These are phyloP conservation scores for Tyrannus savana DNA, from an alignment of 2,113 vertebrate species.

Conservation along the genomic window DNA sequence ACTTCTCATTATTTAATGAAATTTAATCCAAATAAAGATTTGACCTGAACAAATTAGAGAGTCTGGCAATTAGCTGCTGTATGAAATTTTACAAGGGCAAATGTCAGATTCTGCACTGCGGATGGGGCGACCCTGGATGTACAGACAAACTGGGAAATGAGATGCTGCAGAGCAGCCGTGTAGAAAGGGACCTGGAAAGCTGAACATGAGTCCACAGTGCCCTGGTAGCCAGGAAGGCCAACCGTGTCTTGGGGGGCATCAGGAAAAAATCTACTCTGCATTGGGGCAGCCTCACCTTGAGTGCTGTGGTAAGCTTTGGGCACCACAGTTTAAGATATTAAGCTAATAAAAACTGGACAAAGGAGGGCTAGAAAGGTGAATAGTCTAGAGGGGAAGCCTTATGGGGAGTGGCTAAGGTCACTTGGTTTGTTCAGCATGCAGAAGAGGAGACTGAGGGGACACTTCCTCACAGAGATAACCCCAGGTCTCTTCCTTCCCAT, in stretches of 20 bases:
- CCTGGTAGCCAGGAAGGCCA: not conserved
- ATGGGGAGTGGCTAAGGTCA: not conserved
- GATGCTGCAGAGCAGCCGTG: not conserved
- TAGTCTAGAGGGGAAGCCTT: not conserved
- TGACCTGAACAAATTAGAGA: not conserved
- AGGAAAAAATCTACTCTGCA: fast-evolving
- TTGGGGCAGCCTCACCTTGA: fast-evolving
- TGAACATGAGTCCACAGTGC: not conserved
- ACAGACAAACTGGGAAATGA: not conserved
- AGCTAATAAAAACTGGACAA: not conserved
- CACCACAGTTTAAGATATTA: not conserved
- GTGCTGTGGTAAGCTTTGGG: not conserved
- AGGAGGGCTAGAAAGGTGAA: not conserved
- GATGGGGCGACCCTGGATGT: not conserved
- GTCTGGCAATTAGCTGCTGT: too few relatives aligned
- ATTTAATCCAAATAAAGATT: not conserved
- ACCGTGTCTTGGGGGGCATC: fast-evolving
- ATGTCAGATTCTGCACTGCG: not conserved
- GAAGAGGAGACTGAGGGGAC: not conserved
- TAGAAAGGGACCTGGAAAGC: not conserved
- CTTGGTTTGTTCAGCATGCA: not conserved
- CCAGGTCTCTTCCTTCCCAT: not conserved
- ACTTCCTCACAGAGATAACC: not conserved
- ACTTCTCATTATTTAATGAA: not conserved
- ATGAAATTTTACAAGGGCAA: not conserved